These are phyloP conservation scores for Laterallus jamaicensis DNA, from an alignment of 2,113 vertebrate species.

Conservation along the genomic window DNA sequence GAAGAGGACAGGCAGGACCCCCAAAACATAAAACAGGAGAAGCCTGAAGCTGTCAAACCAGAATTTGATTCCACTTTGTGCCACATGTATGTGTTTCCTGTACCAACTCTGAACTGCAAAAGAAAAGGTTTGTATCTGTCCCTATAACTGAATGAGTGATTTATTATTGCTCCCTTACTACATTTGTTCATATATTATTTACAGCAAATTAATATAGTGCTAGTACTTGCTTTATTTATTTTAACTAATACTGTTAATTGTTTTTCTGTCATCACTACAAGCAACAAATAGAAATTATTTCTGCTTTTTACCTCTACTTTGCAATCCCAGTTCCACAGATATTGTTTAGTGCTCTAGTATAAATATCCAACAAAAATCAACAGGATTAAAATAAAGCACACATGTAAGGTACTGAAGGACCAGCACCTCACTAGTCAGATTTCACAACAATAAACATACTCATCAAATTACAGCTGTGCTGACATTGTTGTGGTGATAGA, in stretches of 20 bases:
- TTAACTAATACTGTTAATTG: background rate
- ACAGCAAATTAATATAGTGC: background rate
- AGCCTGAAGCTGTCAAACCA: conserved; percentile 62
- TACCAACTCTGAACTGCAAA: conserved; percentile 87
- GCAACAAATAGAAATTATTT: background rate
- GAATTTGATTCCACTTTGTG: conserved; percentile 84
- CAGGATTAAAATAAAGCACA: background rate
- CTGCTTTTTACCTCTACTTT: background rate
- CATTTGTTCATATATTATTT: background rate
- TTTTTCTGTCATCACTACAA: background rate
- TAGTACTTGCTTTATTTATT: background rate
- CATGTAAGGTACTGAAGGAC: background rate
- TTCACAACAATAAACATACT: background rate
- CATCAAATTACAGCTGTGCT: background rate
- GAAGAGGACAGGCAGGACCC: conserved; percentile 62
- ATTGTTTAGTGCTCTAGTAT: background rate
- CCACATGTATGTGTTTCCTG: conserved; percentile 88
- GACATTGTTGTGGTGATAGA: background rate
- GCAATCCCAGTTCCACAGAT: background rate
- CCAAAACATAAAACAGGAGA: conserved; percentile 6
- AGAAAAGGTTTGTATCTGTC: conserved; percentile 84
- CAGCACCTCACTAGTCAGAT: background rate
- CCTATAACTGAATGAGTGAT: background rate
- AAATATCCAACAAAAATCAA: background rate
- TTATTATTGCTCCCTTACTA: background rate